Conservation (phyloP, 2,888 invertebrate species). For the Diaperis boleti region DNA sequence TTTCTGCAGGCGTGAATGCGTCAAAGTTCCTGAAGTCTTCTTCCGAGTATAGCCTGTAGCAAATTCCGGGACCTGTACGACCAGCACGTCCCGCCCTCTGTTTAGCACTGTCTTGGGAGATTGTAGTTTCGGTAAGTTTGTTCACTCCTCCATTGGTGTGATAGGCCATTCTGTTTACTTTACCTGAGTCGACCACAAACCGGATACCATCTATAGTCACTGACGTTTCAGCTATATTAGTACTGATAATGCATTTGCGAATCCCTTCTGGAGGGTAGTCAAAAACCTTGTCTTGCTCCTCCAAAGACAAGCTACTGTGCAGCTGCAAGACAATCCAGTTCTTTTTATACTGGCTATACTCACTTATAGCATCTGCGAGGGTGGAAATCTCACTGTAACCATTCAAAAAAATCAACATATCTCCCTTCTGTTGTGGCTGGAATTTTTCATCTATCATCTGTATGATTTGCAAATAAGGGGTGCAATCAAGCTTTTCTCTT, state of each 20-base stretch:
- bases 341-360: conserved; percentile 81
- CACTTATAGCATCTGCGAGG: conserved; percentile 86
- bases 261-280: conserved; percentile 95
- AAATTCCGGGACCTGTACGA: conserved; percentile 94
- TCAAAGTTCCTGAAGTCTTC: conserved; percentile 84
- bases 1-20: conserved; percentile 91
- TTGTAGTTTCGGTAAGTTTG: conserved; percentile 92
- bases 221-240: conserved; percentile 99
- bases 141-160: conserved; percentile 93
- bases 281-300: conserved; percentile 97
- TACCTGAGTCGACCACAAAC: conserved; percentile 96
- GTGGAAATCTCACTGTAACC: conserved; percentile 93
- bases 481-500: conserved; percentile 86
- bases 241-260: conserved; percentile 96
- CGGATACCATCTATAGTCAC: conserved; percentile 98
- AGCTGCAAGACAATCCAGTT: conserved; percentile 94
- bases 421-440: conserved; percentile 76
- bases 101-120: conserved; percentile 97
- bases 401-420: conserved; percentile 94
- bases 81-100: conserved; percentile 97
- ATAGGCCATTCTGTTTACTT: conserved; percentile 96
- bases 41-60: conserved; percentile 90
- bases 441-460: conserved; percentile 93
- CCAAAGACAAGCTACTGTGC: conserved; percentile 91
- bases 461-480: conserved; percentile 92